Conservation (phyloP, 2,888 invertebrate genomes). For the Drosophila monieri region DNA sequence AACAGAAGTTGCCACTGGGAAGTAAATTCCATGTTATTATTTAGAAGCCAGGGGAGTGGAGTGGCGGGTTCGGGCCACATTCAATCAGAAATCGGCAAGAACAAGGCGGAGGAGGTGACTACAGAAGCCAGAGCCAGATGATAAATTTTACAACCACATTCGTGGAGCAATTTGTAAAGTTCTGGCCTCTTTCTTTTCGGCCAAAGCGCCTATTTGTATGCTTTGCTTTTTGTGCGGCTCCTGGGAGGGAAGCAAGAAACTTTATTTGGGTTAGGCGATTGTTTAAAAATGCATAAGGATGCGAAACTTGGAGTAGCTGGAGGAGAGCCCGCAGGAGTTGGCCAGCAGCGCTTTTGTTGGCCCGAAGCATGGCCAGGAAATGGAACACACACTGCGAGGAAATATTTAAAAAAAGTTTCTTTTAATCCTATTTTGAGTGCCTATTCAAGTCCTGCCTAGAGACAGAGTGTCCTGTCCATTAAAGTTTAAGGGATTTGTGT, state of each 20-base stretch:
- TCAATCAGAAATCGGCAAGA: slow-evolving; percentile 44
- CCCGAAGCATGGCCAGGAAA: slow-evolving; percentile 1
- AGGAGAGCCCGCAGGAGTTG: slow-evolving; percentile 31
- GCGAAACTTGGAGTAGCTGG: slow-evolving; percentile 26
- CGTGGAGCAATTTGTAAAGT: slow-evolving; percentile 15
- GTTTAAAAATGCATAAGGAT: slow-evolving; percentile 72
- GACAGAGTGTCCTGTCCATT: no score
- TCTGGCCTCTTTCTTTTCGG: slow-evolving; percentile 4
- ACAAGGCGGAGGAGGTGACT: slow-evolving; percentile 18
- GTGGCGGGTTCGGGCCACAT: slow-evolving; percentile 36
- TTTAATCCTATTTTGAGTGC: no score
- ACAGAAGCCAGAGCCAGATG: slow-evolving; percentile 20
- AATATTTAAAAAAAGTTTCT: not conserved
- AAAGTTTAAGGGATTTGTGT: not conserved
- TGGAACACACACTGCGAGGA: slow-evolving; percentile 10
- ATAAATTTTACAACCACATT: slow-evolving; percentile 27
- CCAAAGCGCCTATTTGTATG: slow-evolving; percentile 33
- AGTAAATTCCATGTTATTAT: slow-evolving; percentile 43
- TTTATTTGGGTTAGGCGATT: slow-evolving; percentile 78
- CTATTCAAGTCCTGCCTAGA: no score
- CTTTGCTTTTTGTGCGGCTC: slow-evolving; percentile 51
- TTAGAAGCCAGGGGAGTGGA: slow-evolving; percentile 19
- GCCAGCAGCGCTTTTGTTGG: slow-evolving; percentile 25
- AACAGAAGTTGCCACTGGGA: slow-evolving; percentile 42
- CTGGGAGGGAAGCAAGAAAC: slow-evolving; percentile 54